Conservation (phyloP, 1,140 invertebrate species). For the Pantala flavescens region DNA sequence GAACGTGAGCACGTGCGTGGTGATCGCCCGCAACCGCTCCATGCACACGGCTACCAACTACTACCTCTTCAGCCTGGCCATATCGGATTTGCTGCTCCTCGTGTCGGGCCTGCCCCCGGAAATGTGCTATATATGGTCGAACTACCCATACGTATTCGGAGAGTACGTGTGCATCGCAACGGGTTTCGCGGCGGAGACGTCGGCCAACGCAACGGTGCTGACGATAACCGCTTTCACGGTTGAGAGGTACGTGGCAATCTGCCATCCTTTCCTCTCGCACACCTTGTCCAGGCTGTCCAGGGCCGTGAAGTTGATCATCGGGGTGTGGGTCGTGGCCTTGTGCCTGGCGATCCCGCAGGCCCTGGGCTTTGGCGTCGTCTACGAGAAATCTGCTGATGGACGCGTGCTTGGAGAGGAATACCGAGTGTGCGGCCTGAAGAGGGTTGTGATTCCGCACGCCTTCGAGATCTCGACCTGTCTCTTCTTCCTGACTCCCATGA, state of each 20-base stretch:
- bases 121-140: slow-evolving; percentile 67
- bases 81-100: slow-evolving; percentile 84
- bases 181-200: slow-evolving; percentile 68
- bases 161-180: slow-evolving; percentile 63
- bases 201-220: slow-evolving; percentile 80
- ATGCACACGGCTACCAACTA: slow-evolving; percentile 91
- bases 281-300: slow-evolving; percentile 69
- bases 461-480: slow-evolving; percentile 63
- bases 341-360: slow-evolving; percentile 62
- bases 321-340: slow-evolving; percentile 58
- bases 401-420: background rate
- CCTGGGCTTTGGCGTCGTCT: slow-evolving; percentile 28
- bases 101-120: slow-evolving; percentile 69
- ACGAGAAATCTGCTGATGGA: slow-evolving; percentile 13
- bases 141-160: slow-evolving; percentile 62
- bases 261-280: slow-evolving; percentile 80
- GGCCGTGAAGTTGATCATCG: slow-evolving; percentile 56
- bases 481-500: slow-evolving; percentile 70
- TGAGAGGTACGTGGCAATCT: slow-evolving; percentile 88
- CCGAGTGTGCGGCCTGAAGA: background rate
- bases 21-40: slow-evolving; percentile 81
- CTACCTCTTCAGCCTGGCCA: slow-evolving; percentile 83
- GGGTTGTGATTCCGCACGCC: slow-evolving; percentile 33
- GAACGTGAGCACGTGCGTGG: slow-evolving; percentile 85
- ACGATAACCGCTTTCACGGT: slow-evolving; percentile 82